Percentiles rank a stretch among this genome's conserved stretches.
Evolutionary conservation across 2,888 invertebrate genomes (phyloP).

Genomic region (Lasius platythorax): DNA sequence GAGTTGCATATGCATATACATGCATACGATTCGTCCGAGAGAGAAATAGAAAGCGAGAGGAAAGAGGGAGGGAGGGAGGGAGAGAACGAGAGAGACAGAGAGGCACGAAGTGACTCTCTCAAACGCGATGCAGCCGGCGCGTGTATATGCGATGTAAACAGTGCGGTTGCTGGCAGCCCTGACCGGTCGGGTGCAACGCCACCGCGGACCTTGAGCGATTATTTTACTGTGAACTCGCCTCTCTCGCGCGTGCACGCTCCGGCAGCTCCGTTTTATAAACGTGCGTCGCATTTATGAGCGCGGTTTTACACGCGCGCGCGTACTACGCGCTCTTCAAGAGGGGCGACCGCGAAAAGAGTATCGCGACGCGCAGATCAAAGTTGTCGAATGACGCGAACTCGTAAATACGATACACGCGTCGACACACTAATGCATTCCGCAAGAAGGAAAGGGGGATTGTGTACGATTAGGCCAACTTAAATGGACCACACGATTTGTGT

Average conservation of each 20-base stretch:
- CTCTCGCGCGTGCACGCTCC: constrained; percentile 28
- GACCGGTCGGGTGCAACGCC: constrained; percentile 85
- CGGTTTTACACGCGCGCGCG: constrained; percentile 19
- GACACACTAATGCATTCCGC: too few relatives aligned
- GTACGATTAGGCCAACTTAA: background rate
- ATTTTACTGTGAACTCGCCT: constrained; percentile 83
- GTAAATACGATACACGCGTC: background rate
- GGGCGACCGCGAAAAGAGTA: background rate
- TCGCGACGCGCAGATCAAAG: background rate
- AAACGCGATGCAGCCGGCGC: constrained; percentile 56
- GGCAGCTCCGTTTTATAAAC: constrained; percentile 61
- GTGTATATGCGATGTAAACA: constrained; percentile 81
- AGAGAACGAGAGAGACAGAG: constrained; percentile 8
- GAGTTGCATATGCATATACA: constrained; percentile 45
- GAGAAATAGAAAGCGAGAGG: constrained; percentile 52
- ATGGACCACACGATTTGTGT: too few relatives aligned
- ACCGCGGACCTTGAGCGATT: constrained; percentile 85
- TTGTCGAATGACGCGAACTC: background rate
- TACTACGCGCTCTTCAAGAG: background rate
- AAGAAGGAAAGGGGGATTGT: too few relatives aligned
- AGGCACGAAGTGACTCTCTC: constrained; percentile 27
- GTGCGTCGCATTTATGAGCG: constrained; percentile 61
- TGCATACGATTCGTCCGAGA: constrained; percentile 47
- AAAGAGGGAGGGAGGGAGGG: background rate
- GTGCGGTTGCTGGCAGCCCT: constrained; percentile 83